Conservation (phyloP, 2,797 vertebrate species). For the Oryzias sinensis region DNA sequence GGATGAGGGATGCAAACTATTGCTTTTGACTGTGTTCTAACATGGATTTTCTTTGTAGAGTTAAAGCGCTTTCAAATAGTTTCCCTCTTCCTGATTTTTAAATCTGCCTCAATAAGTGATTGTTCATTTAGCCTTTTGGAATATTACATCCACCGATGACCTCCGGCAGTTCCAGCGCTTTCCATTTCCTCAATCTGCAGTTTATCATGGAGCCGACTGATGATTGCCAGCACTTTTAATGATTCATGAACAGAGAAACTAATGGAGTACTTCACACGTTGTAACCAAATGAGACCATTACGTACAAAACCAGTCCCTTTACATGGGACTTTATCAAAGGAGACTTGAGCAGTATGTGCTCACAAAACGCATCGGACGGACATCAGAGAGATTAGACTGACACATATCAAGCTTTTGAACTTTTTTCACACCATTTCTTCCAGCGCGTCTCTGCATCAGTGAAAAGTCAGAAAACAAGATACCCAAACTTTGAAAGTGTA, state of each 20-base stretch:
- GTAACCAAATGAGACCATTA: conserved; percentile 79
- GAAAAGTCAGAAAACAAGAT: neutral
- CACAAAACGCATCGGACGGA: conserved; percentile 58
- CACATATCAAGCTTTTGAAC: conserved; percentile 57
- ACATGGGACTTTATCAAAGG: conserved; percentile 74
- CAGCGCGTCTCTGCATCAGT: neutral
- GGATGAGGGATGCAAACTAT: conserved; percentile 20
- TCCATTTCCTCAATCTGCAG: conserved; percentile 70
- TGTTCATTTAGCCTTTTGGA: conserved; percentile 59
- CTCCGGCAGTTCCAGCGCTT: conserved; percentile 61
- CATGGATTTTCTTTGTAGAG: conserved; percentile 8
- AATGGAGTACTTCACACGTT: conserved; percentile 80
- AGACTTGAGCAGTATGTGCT: conserved; percentile 61
- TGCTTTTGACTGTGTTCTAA: conserved; percentile 29
- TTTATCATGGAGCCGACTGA: conserved; percentile 74
- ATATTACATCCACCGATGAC: conserved; percentile 62
- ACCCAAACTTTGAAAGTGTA: no score
- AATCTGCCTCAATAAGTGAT: conserved; percentile 38
- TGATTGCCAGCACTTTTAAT: conserved; percentile 77
- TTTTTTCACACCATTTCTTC: neutral
- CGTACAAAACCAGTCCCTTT: conserved; percentile 66
- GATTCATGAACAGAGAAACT: conserved; percentile 80
- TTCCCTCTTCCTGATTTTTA: conserved; percentile 20
- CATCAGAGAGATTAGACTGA: conserved; percentile 38
- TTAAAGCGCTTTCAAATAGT: conserved; percentile 6